Evolutionary conservation across 2,888 invertebrate genomes (phyloP).

Genomic region (Platerodrilus igneus): DNA sequence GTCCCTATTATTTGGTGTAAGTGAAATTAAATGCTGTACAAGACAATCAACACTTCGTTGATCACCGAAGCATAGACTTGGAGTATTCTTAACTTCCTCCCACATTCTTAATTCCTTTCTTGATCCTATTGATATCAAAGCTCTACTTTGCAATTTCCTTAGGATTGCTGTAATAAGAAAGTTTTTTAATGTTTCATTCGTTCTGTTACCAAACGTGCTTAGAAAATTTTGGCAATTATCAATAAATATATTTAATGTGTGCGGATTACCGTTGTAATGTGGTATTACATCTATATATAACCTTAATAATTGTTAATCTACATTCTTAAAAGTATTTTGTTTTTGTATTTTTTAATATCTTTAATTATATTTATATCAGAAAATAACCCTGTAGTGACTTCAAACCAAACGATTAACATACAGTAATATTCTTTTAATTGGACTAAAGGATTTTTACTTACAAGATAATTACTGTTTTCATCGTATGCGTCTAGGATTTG

Average conservation of each 20-base stretch:
- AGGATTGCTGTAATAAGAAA: slow-evolving; percentile 18
- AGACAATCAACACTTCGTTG: slow-evolving; percentile 20
- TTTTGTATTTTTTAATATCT: too few species aligned
- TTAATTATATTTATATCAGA: too few species aligned
- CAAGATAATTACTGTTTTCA: too few species aligned
- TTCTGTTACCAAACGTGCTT: slow-evolving; percentile 1
- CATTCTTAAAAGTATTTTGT: too few species aligned
- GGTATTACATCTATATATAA: slow-evolving; percentile 18
- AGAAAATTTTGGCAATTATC: slow-evolving; percentile 16
- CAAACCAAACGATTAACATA: too few species aligned
- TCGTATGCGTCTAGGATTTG: too few species aligned
- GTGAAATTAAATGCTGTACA: slow-evolving; percentile 13
- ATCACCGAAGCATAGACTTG: slow-evolving; percentile 21
- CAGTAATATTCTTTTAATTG: too few species aligned
- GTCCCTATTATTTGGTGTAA: slow-evolving; percentile 14
- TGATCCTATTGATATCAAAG: slow-evolving; percentile 14
- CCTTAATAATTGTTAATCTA: slow-evolving; percentile 17
- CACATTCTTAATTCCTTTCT: slow-evolving; percentile 15
- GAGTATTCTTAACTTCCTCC: slow-evolving; percentile 15
- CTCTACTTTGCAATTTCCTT: slow-evolving; percentile 15
- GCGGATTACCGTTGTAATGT: slow-evolving; percentile 14
- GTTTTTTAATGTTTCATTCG: background rate
- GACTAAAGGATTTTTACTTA: too few species aligned
- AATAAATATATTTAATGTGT: slow-evolving; percentile 12
- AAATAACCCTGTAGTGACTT: too few species aligned